These are phyloP conservation scores for Orchestes rusci DNA, from an alignment of 2,888 invertebrate species.

Conservation along the genomic window DNA sequence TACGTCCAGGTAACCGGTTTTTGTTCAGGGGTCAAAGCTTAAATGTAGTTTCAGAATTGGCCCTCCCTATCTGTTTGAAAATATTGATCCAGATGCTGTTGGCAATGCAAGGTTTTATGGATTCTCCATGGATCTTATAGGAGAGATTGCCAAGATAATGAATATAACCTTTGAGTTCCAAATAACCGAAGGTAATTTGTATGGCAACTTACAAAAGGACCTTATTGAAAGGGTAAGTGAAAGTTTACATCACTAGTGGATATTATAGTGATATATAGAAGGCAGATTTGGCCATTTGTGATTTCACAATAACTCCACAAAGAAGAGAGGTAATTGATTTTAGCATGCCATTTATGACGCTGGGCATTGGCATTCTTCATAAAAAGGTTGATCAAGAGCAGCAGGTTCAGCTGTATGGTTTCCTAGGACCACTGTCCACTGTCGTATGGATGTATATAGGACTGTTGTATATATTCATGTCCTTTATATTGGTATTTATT, in stretches of 20 bases:
- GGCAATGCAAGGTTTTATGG: constrained; percentile 76
- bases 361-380: constrained; percentile 79
- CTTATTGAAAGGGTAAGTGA: constrained; percentile 62
- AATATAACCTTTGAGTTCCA: constrained; percentile 46
- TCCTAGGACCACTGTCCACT: constrained; percentile 76
- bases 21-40: too few species aligned
- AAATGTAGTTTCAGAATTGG: constrained; percentile 63
- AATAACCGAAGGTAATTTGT: constrained; percentile 59
- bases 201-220: constrained; percentile 66
- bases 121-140: constrained; percentile 83
- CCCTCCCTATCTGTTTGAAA: constrained; percentile 60
- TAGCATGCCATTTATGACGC: constrained; percentile 94
- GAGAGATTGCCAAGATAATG: constrained; percentile 28
- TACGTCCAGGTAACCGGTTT: constrained; percentile 15
- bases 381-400: constrained; percentile 69
- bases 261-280: constrained; percentile 51
- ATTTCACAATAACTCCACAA: constrained; percentile 89
- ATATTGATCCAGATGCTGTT: constrained; percentile 48
- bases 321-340: constrained; percentile 86
- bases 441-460: constrained; percentile 88
- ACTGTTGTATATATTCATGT: constrained; percentile 75
- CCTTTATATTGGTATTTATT: constrained; percentile 71
- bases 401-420: constrained; percentile 74
- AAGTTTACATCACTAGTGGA: background rate
- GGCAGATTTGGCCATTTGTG: constrained; percentile 92